A percentile compares a stretch with the other conserved stretches of the same genome.
Conservation (phyloP, 2,797 vertebrate genomes). For the Sebastes alutus region DNA sequence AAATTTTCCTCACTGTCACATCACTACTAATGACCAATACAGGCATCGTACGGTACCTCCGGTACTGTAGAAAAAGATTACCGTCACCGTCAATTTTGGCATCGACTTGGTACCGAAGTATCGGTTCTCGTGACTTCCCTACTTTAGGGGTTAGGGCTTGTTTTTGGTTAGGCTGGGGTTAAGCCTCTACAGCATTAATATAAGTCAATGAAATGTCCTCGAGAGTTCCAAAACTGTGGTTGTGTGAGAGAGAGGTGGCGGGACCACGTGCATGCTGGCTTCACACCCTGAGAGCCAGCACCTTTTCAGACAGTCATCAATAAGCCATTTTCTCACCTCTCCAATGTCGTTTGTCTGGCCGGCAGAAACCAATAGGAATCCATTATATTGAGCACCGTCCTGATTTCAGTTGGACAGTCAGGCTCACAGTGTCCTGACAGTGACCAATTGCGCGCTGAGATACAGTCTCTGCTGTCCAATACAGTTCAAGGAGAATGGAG, state of each 20-base stretch:
- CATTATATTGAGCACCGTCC: constrained; percentile 59
- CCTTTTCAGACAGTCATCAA: constrained; percentile 53
- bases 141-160: background rate
- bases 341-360: constrained; percentile 51
- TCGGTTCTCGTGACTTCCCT: too few relatives aligned
- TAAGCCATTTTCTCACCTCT: constrained; percentile 63
- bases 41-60: too few relatives aligned
- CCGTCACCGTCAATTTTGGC: too few relatives aligned
- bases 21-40: too few relatives aligned
- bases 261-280: background rate
- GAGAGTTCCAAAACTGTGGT: background rate
- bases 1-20: too few relatives aligned
- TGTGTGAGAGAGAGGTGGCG: too few relatives aligned
- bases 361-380: constrained; percentile 67
- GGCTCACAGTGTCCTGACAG: constrained; percentile 54
- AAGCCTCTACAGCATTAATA: background rate
- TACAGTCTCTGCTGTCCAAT: constrained; percentile 61
- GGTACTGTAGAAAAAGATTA: too few relatives aligned
- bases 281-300: background rate
- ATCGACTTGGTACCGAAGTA: too few relatives aligned
- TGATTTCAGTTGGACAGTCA: constrained; percentile 57
- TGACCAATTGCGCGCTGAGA: constrained; percentile 63
- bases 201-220: background rate
- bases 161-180: background rate
- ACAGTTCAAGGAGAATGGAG: constrained; percentile 62